A percentile compares a stretch with the other conserved stretches of the same genome.
Evolutionary conservation across 2,888 invertebrate species (phyloP).

Genomic region (Aleiodes leptofemur): DNA sequence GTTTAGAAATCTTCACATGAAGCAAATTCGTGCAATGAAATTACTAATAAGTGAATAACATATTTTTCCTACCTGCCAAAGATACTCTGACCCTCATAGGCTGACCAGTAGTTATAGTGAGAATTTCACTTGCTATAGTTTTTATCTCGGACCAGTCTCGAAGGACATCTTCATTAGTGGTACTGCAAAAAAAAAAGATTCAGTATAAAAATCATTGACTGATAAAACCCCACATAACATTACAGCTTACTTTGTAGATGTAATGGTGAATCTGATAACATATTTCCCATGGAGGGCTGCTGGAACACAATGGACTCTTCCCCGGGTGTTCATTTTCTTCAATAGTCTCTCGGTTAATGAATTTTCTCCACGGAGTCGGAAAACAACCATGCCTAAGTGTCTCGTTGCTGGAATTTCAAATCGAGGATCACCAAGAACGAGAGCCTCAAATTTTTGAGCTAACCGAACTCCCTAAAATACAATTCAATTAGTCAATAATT

Average conservation of each 20-base stretch:
- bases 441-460: constrained; percentile 92
- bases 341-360: constrained; percentile 91
- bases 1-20: no score
- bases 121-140: constrained; percentile 83
- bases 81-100: constrained; percentile 81
- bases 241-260: constrained; percentile 82
- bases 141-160: constrained; percentile 93
- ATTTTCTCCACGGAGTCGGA: constrained; percentile 90
- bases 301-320: constrained; percentile 95
- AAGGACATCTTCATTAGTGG: constrained; percentile 85
- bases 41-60: no score
- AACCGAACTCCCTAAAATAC: constrained; percentile 86
- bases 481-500: constrained; percentile 13
- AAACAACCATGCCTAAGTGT: constrained; percentile 93
- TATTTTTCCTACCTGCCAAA: constrained; percentile 81
- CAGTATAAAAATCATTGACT: neutral
- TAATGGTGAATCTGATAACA: constrained; percentile 95
- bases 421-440: constrained; percentile 87
- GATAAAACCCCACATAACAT: neutral
- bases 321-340: constrained; percentile 91
- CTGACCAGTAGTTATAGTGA: constrained; percentile 78
- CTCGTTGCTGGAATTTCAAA: constrained; percentile 94
- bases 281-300: constrained; percentile 93
- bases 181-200: constrained; percentile 71
- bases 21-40: no score